Conservation (phyloP, 2,113 vertebrate genomes). For the Myrmecobius fasciatus region DNA sequence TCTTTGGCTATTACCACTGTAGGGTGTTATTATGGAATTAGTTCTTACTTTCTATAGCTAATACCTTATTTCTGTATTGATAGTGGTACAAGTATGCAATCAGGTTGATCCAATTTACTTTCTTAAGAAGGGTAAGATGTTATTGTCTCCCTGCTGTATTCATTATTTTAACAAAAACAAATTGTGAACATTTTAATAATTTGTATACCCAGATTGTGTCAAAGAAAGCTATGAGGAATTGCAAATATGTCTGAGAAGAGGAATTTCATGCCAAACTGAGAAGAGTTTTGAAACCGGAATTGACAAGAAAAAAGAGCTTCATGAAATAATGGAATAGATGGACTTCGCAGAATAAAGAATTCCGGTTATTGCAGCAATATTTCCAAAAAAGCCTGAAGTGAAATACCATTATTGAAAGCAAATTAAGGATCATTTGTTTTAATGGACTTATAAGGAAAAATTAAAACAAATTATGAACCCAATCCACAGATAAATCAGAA, state of each 20-base stretch:
- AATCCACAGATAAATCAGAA: not conserved
- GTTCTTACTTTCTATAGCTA: not conserved
- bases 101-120: not conserved
- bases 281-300: slow-evolving; percentile 67
- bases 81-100: not conserved
- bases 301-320: slow-evolving; percentile 52
- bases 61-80: not conserved
- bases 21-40: not conserved
- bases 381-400: slow-evolving; percentile 57
- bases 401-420: not conserved
- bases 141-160: not conserved
- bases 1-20: not conserved
- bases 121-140: not conserved
- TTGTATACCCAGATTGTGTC: not conserved
- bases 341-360: slow-evolving; percentile 54
- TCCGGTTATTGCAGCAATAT: slow-evolving; percentile 44
- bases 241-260: slow-evolving; percentile 48
- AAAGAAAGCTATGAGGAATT: slow-evolving; percentile 3
- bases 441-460: slow-evolving; percentile 43
- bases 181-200: not conserved
- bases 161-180: not conserved
- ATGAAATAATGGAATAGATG: slow-evolving; percentile 2
- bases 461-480: not conserved
- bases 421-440: slow-evolving; percentile 65
- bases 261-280: slow-evolving; percentile 49